These are phyloP conservation scores for Leptodactylus fallax DNA, from an alignment of 2,797 vertebrate genomes.

Conservation along the genomic window DNA sequence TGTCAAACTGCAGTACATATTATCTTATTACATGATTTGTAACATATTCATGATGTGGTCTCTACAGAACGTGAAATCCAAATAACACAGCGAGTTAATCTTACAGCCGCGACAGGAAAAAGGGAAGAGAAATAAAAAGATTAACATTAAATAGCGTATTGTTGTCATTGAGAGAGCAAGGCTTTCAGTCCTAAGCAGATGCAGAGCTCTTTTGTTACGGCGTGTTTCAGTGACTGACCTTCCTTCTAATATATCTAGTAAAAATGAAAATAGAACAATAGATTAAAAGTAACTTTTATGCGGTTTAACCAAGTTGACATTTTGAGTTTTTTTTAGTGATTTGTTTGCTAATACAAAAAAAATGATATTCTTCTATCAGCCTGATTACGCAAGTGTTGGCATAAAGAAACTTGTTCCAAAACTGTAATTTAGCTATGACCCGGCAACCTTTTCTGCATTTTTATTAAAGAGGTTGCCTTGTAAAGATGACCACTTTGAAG, in stretches of 20 bases:
- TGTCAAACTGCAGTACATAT: conserved; percentile 68
- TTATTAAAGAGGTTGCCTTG: too few species aligned
- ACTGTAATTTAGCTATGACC: neutral
- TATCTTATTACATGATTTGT: conserved; percentile 72
- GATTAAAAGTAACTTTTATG: neutral
- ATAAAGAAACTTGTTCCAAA: neutral
- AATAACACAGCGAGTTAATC: conserved; percentile 41
- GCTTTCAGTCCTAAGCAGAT: conserved; percentile 30
- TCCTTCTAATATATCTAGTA: conserved; percentile 10
- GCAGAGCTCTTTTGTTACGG: neutral
- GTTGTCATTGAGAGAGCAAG: conserved; percentile 5
- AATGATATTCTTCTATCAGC: neutral
- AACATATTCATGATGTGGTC: conserved; percentile 67
- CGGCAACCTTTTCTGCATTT: neutral
- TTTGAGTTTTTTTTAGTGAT: neutral
- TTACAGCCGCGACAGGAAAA: neutral
- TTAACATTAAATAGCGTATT: conserved; percentile 15
- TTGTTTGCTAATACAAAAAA: neutral
- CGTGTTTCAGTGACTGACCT: conserved; percentile 32
- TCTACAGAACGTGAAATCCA: conserved; percentile 49
- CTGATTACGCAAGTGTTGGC: neutral
- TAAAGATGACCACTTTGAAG: too few species aligned
- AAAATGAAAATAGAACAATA: neutral
- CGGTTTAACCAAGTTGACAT: neutral
- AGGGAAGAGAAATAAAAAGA: neutral